A percentile compares a stretch with the other conserved stretches of the same genome.
These are phyloP conservation scores for Galagoides demidoff DNA, from an alignment of 2,797 vertebrate species.

Conservation along the genomic window DNA sequence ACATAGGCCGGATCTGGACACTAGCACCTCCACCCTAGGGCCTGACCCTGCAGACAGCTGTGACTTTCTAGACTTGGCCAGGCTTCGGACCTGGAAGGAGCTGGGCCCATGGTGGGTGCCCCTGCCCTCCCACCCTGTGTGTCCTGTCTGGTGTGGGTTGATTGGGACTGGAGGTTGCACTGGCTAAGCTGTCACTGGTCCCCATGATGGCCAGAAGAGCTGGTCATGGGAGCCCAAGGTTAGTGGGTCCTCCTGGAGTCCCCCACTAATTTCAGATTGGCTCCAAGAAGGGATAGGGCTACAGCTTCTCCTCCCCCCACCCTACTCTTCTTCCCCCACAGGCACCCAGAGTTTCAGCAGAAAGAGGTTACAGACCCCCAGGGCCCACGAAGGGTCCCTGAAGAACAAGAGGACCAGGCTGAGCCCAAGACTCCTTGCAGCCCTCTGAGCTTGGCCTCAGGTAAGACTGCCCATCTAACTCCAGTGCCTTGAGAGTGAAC, in stretches of 20 bases:
- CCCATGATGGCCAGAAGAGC: not conserved
- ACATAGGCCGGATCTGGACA: not conserved
- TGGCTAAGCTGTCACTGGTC: not conserved
- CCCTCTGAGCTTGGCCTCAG: conserved; percentile 20
- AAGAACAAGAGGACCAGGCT: conserved; percentile 6
- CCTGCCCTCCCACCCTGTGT: not conserved
- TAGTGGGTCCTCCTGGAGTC: not conserved
- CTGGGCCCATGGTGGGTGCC: conserved; percentile 56
- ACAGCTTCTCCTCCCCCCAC: not conserved
- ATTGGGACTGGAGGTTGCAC: not conserved
- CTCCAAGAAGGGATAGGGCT: not conserved
- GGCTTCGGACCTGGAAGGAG: conserved; percentile 64
- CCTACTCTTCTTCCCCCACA: not conserved
- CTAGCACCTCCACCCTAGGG: not conserved
- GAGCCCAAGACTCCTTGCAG: not conserved
- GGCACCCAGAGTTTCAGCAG: not conserved
- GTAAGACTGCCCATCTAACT: not conserved
- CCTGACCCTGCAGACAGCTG: not conserved
- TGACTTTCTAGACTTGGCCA: conserved; percentile 56
- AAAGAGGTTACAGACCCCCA: not conserved
- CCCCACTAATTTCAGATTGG: not conserved
- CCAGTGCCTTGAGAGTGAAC: not conserved
- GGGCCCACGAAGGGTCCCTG: not conserved
- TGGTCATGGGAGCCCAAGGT: not conserved
- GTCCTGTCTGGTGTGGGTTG: not conserved